Evolutionary conservation across 2,797 vertebrate genomes (phyloP).

Genomic region (Phaenicophaeus curvirostris): DNA sequence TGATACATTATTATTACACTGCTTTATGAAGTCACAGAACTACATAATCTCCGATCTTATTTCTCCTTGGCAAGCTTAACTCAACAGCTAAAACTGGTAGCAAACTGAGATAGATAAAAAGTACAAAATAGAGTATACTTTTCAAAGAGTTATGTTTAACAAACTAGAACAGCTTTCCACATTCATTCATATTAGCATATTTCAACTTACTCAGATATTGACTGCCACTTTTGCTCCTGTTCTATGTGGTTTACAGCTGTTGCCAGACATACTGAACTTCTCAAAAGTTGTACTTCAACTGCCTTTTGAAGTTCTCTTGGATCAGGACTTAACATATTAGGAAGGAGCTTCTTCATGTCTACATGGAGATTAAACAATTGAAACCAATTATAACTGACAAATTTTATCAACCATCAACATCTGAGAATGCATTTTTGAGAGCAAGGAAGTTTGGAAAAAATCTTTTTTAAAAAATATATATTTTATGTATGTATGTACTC

Average conservation of each 20-base stretch:
- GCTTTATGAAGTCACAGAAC: neutral
- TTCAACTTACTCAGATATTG: slow-evolving; percentile 88
- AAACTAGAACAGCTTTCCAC: neutral
- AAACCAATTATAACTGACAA: slow-evolving; percentile 19
- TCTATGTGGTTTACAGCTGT: slow-evolving; percentile 82
- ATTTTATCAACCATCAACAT: neutral
- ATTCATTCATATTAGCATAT: neutral
- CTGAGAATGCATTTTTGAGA: neutral
- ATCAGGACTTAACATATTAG: slow-evolving; percentile 92
- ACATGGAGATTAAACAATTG: slow-evolving; percentile 28
- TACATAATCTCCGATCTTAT: neutral
- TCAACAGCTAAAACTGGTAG: neutral
- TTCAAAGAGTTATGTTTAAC: neutral
- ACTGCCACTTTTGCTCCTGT: slow-evolving; percentile 86
- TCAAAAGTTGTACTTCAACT: slow-evolving; percentile 95
- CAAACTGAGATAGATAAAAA: neutral
- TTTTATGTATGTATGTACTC: neutral
- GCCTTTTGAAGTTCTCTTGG: slow-evolving; percentile 96
- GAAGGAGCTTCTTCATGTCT: slow-evolving; percentile 96
- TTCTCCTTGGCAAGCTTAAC: neutral
- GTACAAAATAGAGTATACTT: neutral
- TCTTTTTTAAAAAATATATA: accelerated
- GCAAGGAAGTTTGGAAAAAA: neutral
- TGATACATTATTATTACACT: neutral
- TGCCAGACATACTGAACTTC: slow-evolving; percentile 89